A percentile compares a stretch with the other conserved stretches of the same genome.
Conservation (phyloP, 92 coral and sea anemone species). For the Phenganax marumi region DNA sequence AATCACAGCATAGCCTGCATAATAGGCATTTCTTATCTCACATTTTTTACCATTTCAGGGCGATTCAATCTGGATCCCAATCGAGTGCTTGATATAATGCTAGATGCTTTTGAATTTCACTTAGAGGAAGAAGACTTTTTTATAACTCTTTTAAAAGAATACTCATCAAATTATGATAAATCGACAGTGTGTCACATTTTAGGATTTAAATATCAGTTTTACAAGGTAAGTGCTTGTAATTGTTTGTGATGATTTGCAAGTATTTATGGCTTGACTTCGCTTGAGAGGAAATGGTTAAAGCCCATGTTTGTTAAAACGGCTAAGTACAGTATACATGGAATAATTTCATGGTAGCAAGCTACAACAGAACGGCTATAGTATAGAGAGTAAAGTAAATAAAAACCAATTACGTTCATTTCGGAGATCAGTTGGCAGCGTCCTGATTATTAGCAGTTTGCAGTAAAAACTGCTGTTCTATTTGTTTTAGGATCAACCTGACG, state of each 20-base stretch:
- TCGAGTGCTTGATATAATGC: constrained; percentile 82
- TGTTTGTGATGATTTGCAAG: not conserved
- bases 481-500: constrained; percentile 86
- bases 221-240: constrained; percentile 63
- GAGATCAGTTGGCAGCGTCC: too few relatives aligned
- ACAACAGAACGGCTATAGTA: too few relatives aligned
- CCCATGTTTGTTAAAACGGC: too few relatives aligned
- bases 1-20: not conserved
- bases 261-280: too few relatives aligned
- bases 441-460: not conserved
- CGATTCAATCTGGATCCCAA: constrained; percentile 96
- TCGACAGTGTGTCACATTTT: constrained; percentile 87
- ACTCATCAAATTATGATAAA: constrained; percentile 81
- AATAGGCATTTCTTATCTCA: too few relatives aligned
- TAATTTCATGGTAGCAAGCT: too few relatives aligned
- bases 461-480: not conserved
- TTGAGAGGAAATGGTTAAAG: too few relatives aligned
- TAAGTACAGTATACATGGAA: too few relatives aligned
- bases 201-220: constrained; percentile 97
- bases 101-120: constrained; percentile 89
- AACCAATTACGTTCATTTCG: too few relatives aligned
- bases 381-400: too few relatives aligned
- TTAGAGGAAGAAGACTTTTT: constrained; percentile 74
- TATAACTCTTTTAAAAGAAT: constrained; percentile 78
- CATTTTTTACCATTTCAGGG: constrained; percentile 55